Evolutionary conservation across 2,888 invertebrate species (phyloP).

Genomic region (Trissonchulus latispiculum): DNA sequence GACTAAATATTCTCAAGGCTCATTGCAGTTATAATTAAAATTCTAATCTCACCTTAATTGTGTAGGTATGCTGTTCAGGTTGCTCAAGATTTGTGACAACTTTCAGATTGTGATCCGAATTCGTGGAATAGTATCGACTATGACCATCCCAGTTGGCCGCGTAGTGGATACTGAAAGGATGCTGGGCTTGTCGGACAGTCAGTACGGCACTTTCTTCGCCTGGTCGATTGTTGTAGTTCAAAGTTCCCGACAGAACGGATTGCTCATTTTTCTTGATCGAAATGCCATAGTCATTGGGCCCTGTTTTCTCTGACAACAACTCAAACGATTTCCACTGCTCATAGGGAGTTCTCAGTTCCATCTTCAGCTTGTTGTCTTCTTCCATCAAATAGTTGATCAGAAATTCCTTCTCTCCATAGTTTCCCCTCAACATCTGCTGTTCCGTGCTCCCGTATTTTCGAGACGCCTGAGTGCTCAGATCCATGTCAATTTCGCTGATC

Average conservation of each 20-base stretch:
- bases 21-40: no score
- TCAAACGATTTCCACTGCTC: slow-evolving; percentile 23
- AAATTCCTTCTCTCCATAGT: background rate
- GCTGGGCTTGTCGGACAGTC: background rate
- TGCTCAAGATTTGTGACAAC: background rate
- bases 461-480: no score
- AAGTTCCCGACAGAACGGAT: background rate
- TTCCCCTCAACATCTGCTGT: no score
- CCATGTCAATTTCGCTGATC: no score
- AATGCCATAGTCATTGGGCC: background rate
- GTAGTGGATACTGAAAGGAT: background rate
- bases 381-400: background rate
- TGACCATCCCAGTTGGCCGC: background rate
- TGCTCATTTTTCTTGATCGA: background rate
- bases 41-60: background rate
- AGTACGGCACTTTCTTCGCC: background rate
- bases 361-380: background rate
- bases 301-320: background rate
- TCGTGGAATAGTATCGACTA: background rate
- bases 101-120: background rate
- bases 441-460: no score
- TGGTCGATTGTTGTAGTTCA: background rate
- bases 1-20: no score
- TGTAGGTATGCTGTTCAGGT: background rate
- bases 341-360: background rate